Evolutionary conservation across 2,797 vertebrate genomes (phyloP).

Genomic region (Sebastes variabilis): DNA sequence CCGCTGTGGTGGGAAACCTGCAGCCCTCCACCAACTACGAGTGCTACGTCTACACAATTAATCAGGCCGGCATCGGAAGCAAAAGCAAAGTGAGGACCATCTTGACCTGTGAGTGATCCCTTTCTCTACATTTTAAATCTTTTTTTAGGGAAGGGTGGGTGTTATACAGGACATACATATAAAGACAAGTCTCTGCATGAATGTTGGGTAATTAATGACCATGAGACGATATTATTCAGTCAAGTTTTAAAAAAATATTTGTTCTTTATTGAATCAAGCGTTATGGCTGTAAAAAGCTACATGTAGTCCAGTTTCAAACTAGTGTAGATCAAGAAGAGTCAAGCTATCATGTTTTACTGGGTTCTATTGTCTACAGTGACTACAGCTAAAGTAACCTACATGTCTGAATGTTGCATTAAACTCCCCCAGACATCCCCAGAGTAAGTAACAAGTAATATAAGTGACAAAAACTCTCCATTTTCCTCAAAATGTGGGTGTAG

Average conservation of each 20-base stretch:
- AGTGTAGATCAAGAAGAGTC: rapidly evolving
- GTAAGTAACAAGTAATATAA: background rate
- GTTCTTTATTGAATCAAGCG: background rate
- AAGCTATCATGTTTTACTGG: background rate
- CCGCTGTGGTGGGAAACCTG: constrained; percentile 60
- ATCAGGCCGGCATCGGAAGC: constrained; percentile 74
- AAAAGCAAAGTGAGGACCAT: constrained; percentile 75
- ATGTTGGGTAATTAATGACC: background rate
- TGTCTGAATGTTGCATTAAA: background rate
- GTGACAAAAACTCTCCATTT: background rate
- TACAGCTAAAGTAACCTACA: background rate
- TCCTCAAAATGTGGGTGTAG: background rate
- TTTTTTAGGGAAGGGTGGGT: background rate
- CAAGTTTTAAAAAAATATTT: background rate
- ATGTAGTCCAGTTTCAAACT: background rate
- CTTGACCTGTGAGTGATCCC: constrained; percentile 78
- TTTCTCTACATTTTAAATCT: background rate
- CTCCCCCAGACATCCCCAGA: background rate
- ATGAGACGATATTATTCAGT: background rate
- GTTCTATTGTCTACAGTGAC: no score
- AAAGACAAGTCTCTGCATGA: background rate
- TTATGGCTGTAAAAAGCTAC: background rate
- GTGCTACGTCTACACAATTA: constrained; percentile 71
- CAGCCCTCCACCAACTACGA: constrained; percentile 69
- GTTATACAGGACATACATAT: background rate